Evolutionary conservation across 2,888 invertebrate species (phyloP), one percentile per base, ranked within the genome.

Genomic region (Lasioglossum morio): DNA sequence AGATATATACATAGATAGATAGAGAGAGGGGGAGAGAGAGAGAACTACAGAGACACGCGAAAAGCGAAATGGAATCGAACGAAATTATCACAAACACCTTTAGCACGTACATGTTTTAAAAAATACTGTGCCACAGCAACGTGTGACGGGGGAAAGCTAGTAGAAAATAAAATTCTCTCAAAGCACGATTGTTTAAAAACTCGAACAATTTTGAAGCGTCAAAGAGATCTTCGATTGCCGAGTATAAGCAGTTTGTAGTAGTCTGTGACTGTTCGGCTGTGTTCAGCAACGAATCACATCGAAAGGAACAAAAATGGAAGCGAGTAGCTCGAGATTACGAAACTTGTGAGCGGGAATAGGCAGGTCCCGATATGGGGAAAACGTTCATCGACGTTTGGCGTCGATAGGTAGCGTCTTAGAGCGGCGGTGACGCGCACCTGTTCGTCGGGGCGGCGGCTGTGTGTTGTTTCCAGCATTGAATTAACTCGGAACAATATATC

Each of bases 401-500:
- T 27, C 46, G 48, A 60, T 82, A 70, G 82, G 74, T 10, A 37
- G 27, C 40, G 12, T 70, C 30, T 40, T 19, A 27, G 5, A 30
- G 30, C 60, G 57, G 70, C 79, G 57, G 12, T 70, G 57, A 2
- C 27, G 43, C 69, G 30, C 63, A 77, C 74, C 74, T 82, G 84
- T 72, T 77, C 69, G 27, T 4, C 23, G 27, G 27, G 23, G n/a
- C 66, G 1, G 81, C 30, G 27, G 46, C 72, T 1, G 82, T 34
- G 66, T 27, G 60, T 34, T 87, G 88, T 91, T 92, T 90, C 88
- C 88, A 89, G 87, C 89, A 91, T 91, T 89, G 89, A 90, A 91
- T 91, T 88, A 91, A 92, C 91, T 89, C 86, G 83, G 75, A 90
- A 92, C 91, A 91, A 92, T 93, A 91, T 92, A 92, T 90, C 88